These are phyloP conservation scores for Baronia brevicornis DNA, from an alignment of 2,888 invertebrate species.

Conservation along the genomic window DNA sequence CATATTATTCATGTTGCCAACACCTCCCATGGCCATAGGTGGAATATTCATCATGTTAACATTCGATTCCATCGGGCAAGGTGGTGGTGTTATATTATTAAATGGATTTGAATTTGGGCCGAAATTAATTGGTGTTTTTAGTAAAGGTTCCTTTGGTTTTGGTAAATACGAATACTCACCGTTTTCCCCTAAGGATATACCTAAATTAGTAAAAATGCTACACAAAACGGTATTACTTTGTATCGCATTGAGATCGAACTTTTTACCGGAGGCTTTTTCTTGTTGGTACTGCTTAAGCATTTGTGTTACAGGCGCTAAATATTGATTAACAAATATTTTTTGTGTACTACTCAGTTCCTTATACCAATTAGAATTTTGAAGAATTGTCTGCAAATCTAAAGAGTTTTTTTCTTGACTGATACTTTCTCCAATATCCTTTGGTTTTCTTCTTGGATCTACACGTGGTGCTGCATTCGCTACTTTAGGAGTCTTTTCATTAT, in stretches of 20 bases:
- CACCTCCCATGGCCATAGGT: conserved; percentile 54
- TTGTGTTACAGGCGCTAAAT: conserved; percentile 77
- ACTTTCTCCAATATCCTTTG: conserved; percentile 47
- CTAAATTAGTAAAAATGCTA: conserved; percentile 78
- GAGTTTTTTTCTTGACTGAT: conserved; percentile 46
- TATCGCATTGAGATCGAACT: conserved; percentile 69
- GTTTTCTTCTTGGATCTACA: conserved; percentile 64
- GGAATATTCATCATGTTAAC: conserved; percentile 62
- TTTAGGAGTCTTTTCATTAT: conserved; percentile 68
- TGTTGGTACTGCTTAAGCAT: conserved; percentile 78
- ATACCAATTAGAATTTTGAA: conserved; percentile 82
- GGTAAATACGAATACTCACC: conserved; percentile 71
- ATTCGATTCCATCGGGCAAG: conserved; percentile 47
- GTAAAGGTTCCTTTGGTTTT: conserved; percentile 62
- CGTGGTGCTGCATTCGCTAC: conserved; percentile 50
- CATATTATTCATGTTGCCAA: conserved; percentile 49
- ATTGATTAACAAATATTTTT: conserved; percentile 82
- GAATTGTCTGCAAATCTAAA: conserved; percentile 76
- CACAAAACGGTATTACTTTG: conserved; percentile 70
- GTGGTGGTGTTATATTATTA: conserved; percentile 40
- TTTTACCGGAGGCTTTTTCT: conserved; percentile 70
- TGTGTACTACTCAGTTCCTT: conserved; percentile 82
- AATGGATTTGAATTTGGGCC: conserved; percentile 51
- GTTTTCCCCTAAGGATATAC: conserved; percentile 74
- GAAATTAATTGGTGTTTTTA: conserved; percentile 59